Conservation (phyloP, 2,888 invertebrate genomes). For the Pocota personata region DNA sequence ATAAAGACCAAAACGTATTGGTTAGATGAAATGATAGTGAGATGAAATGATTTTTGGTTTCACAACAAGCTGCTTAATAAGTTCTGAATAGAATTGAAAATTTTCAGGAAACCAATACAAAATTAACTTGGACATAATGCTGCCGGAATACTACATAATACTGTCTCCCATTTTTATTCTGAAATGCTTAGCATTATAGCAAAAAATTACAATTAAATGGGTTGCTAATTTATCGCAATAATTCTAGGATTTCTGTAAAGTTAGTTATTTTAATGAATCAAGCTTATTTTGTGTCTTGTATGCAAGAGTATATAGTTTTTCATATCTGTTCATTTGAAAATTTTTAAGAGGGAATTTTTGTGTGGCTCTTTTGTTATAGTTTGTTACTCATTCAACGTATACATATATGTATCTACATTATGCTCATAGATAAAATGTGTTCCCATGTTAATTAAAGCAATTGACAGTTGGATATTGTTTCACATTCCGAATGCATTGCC, state of each 20-base stretch:
- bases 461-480: slow-evolving; percentile 21
- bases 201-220: not conserved
- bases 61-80: no score
- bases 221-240: not conserved
- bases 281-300: not conserved
- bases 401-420: no score
- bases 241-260: not conserved
- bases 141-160: no score
- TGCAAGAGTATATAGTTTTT: not conserved
- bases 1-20: no score
- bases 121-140: no score
- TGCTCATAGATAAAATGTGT: not conserved
- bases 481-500: not conserved
- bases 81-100: no score
- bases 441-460: slow-evolving; percentile 60
- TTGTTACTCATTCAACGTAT: not conserved
- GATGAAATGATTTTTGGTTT: no score
- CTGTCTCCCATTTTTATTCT: no score
- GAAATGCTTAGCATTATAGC: not conserved
- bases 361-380: not conserved
- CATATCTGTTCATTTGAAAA: not conserved
- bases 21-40: no score
- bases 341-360: not conserved
- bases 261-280: not conserved
- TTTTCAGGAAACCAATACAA: no score